These are phyloP conservation scores for Drosophila austrosaltans DNA, from an alignment of 2,888 invertebrate genomes.

Conservation along the genomic window DNA sequence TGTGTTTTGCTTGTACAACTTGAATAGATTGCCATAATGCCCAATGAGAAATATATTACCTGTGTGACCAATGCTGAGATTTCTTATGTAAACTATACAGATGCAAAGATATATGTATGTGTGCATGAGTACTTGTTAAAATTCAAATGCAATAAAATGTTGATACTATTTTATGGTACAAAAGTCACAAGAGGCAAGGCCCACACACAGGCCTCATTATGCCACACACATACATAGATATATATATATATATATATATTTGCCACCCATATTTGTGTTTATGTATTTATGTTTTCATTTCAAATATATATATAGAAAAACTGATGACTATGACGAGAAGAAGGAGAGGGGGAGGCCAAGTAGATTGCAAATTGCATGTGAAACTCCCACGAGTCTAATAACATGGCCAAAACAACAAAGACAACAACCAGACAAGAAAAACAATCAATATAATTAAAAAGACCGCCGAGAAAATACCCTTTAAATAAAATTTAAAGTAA, in stretches of 20 bases:
- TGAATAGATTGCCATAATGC: not conserved
- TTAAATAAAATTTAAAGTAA: not conserved
- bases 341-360: constrained; percentile 46
- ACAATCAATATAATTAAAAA: constrained; percentile 24
- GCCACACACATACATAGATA: constrained; percentile 28
- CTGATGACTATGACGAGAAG: constrained; percentile 35
- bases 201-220: constrained; percentile 24
- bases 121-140: constrained; percentile 33
- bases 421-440: constrained; percentile 34
- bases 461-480: constrained; percentile 31
- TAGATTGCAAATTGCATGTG: constrained; percentile 68
- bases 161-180: constrained; percentile 33
- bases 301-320: constrained; percentile 62
- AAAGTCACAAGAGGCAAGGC: constrained; percentile 14
- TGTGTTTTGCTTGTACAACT: not conserved
- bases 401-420: constrained; percentile 33
- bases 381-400: constrained; percentile 69
- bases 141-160: constrained; percentile 64
- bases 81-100: constrained; percentile 36
- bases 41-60: not conserved
- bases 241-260: constrained; percentile 16
- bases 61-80: constrained; percentile 44
- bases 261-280: constrained; percentile 22
- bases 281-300: constrained; percentile 60
- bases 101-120: constrained; percentile 8